Evolutionary conservation across 2,888 invertebrate genomes (phyloP).

Genomic region (Seladonia tumulorum): DNA sequence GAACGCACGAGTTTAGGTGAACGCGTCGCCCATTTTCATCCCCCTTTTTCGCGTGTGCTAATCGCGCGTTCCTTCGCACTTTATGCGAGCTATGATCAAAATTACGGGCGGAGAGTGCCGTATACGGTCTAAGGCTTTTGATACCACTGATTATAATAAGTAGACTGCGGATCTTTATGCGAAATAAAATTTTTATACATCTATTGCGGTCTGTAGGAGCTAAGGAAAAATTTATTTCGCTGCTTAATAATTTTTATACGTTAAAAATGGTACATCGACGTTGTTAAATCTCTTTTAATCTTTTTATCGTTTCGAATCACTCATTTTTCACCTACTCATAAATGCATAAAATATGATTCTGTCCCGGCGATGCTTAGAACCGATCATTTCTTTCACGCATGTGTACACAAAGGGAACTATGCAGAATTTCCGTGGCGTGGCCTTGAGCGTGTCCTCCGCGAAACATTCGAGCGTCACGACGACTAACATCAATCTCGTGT

Average conservation of each 20-base stretch:
- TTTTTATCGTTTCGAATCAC: too few relatives aligned
- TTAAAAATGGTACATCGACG: too few relatives aligned
- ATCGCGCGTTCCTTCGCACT: slow-evolving; percentile 40
- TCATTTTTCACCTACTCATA: too few relatives aligned
- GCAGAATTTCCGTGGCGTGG: slow-evolving; percentile 34
- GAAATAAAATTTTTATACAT: too few relatives aligned
- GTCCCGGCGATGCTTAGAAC: neutral
- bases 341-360: neutral
- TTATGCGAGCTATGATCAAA: neutral
- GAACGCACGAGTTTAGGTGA: slow-evolving; percentile 77
- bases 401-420: slow-evolving; percentile 12
- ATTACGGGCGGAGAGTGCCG: neutral
- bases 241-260: too few relatives aligned
- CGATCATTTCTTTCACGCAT: neutral
- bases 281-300: too few relatives aligned
- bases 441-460: neutral
- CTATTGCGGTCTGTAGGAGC: too few relatives aligned
- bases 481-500: slow-evolving; percentile 19
- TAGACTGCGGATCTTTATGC: too few relatives aligned
- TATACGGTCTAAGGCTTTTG: neutral
- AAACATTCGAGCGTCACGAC: neutral
- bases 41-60: slow-evolving; percentile 61
- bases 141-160: neutral
- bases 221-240: too few relatives aligned
- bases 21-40: slow-evolving; percentile 73